Evolutionary conservation across 1,140 invertebrate genomes (phyloP), one percentile per base, ranked within the genome.

Genomic region (Zaprionus tsacasi): DNA sequence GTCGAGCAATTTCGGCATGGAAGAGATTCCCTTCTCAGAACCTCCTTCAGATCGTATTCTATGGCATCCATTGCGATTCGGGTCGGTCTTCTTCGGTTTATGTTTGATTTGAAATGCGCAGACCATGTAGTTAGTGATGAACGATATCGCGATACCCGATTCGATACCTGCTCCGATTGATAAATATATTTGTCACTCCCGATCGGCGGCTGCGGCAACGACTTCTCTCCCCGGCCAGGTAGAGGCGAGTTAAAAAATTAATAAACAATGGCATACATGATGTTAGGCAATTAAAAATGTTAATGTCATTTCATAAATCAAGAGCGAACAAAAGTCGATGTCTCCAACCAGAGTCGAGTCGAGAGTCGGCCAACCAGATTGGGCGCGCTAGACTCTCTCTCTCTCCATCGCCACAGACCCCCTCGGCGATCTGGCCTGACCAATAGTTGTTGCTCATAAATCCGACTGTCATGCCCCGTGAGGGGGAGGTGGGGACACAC

Each of bases 231-330:
- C n/a, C 7, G 50, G 25, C 38, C 65, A 63, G 60, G n/a, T 45
- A 56, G 36, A 57, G 40, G 64, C 17, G 70, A 79, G 61, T 80
- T 82, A 81, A 89, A 69, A 88, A 85, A 88, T 91, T 85, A 91
- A 91, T 91, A 92, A 92, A 92, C 83, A 92, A 88, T 80, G 77
- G 76, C 87, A 90, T 86, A 92, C 91, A 92, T 77, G 81, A 91
- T 92, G 91, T 92, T 81, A 81, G 79, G 83, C 83, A 92, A 92
- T 92, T 92, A 92, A 92, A 92, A 91, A 92, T 92, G 91, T 92
- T 92, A 92, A 92, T 92, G 85, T 77, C 78, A 15, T 71, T 78
- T 78, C 81, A 91, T 92, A 92, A 92, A 92, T 91, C 86, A 91
- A 89, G 79, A 78, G 75, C 56, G 58, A 57, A 88, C 73, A 89